These are phyloP conservation scores for Magallana angulata DNA, from an alignment of 1,140 invertebrate species.

Conservation along the genomic window DNA sequence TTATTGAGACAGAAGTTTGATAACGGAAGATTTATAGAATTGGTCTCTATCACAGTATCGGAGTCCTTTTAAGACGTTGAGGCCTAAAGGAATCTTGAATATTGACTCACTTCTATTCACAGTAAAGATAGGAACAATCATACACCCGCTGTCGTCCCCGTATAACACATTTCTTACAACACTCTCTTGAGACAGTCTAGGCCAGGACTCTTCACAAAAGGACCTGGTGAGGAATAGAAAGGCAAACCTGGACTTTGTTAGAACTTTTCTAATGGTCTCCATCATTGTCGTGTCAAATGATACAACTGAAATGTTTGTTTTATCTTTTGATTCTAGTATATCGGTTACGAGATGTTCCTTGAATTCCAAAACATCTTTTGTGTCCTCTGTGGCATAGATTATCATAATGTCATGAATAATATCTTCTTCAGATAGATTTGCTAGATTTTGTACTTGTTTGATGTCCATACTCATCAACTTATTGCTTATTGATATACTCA, in stretches of 20 bases:
- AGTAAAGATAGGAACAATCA: not conserved
- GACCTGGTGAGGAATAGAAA: not conserved
- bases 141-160: not conserved
- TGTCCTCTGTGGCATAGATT: not conserved
- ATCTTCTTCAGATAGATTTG: no score
- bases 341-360: not conserved
- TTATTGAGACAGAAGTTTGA: not conserved
- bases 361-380: not conserved
- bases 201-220: slow-evolving; percentile 9
- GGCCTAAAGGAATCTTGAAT: not conserved
- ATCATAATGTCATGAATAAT: not conserved
- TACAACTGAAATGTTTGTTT: not conserved
- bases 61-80: not conserved
- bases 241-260: not conserved
- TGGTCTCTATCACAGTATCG: not conserved
- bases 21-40: not conserved
- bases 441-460: no score
- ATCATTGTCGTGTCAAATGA: not conserved
- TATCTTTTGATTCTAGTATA: not conserved
- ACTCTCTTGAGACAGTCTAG: not conserved
- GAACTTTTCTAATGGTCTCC: not conserved
- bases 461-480: no score
- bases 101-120: not conserved
- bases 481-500: no score
- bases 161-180: not conserved